Conservation (phyloP, 2,797 vertebrate genomes). For the Sebastiscus albofasciatus region DNA sequence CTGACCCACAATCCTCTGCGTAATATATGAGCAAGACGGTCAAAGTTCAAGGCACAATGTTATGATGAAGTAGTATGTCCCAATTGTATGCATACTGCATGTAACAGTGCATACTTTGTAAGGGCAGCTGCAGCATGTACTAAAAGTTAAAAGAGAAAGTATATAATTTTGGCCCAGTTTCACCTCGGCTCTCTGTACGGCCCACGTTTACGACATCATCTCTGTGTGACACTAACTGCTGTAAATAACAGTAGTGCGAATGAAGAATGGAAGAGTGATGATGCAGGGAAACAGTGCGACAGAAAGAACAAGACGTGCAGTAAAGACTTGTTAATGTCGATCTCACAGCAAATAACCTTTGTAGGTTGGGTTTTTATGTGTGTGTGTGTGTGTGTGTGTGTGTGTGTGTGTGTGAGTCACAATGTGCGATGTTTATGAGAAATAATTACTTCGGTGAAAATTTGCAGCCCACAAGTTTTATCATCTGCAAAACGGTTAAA, state of each 20-base stretch:
- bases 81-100: no score
- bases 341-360: neutral
- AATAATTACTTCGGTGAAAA: neutral
- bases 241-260: slow-evolving; percentile 10
- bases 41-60: no score
- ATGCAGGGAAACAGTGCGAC: neutral
- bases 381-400: neutral
- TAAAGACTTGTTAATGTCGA: slow-evolving; percentile 9
- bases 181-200: neutral
- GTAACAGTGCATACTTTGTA: no score
- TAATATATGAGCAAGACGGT: no score
- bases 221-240: neutral
- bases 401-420: neutral
- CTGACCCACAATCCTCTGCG: no score
- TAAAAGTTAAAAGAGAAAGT: no score
- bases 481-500: slow-evolving; percentile 10
- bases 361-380: neutral
- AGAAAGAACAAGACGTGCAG: neutral
- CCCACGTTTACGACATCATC: slow-evolving; percentile 25
- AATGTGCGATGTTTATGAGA: slow-evolving; percentile 1
- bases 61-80: no score
- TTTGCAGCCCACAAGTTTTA: slow-evolving; percentile 14
- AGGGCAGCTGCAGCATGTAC: no score
- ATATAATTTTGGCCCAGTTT: no score
- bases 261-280: neutral